Evolutionary conservation across 2,113 vertebrate genomes (phyloP), one percentile per base, ranked within the genome.

Genomic region (Paratilapia polleni): DNA sequence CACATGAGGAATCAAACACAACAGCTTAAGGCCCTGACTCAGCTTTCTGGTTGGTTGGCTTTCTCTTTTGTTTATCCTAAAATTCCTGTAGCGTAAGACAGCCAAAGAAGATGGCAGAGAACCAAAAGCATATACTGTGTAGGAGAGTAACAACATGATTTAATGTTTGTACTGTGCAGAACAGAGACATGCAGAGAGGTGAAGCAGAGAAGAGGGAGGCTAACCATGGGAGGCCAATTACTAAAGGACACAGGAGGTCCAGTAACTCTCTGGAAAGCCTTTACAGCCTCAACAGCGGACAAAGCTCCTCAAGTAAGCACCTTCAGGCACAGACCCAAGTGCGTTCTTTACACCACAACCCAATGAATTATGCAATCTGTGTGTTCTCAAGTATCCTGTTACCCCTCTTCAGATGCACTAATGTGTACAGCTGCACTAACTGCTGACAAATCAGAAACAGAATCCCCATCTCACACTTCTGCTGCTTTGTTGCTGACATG

Each of bases 251-350:
- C 59, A 89, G 96, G 19, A 93, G 88, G 91, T 77, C 94, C 93
- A 97, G 96, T 31, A 96, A 96, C 88, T 99, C 97, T 34, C 87
- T 97, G 94, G 97, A 98, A 87, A 98, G 97, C 87, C 95, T 98
- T 61, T 97, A 97, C 54, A 98, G 98, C 88, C 92, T 96, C 20
- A 95, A 96, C 82, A 97, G 97, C 63, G 95, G 96, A 57, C 96
- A 95, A 84, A 98, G 97, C 89, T 97, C 97, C 83, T 98, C 97
- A 84, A 98, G 98, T 99, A 97, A 98, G 97, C 92, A 82, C 61
- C 38, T 15, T 31, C 11, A 9, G 77, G 73, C 85, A 41, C 54
- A 24, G 31, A 38, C 31, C 85, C 83, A 79, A 77, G 36, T 5
- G 9, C 28, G 8, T 57, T 81, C 63, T n/a, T 43, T 64, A 73